phyloP scores from a whole-genome alignment of 2,888 invertebrate genomes.

The Flexamia atlantica region DNA sequence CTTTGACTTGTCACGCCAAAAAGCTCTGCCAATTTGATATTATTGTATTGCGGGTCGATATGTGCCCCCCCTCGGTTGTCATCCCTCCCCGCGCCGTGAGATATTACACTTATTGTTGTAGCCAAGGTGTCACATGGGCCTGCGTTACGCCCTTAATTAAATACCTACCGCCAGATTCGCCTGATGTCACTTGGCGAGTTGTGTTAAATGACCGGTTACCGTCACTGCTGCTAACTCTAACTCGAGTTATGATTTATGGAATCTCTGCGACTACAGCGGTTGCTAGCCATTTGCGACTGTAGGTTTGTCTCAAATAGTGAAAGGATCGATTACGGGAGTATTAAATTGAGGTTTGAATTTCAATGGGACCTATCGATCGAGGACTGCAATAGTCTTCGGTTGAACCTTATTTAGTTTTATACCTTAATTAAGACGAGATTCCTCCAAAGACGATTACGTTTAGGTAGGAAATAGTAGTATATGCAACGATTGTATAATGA shows the following conservation, averaged over 20 bases:
- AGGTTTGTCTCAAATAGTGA: no score
- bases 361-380: no score
- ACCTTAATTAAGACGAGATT: no score
- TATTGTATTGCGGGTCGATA: constrained; percentile 51
- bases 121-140: constrained; percentile 41
- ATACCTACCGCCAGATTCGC: constrained; percentile 47
- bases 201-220: constrained; percentile 35
- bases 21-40: constrained; percentile 53
- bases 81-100: not conserved
- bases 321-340: no score
- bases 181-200: constrained; percentile 31
- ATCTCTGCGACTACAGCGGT: no score
- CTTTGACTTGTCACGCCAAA: constrained; percentile 47
- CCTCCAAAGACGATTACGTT: no score
- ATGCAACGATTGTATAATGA: no score
- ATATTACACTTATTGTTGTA: constrained; percentile 45
- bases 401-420: no score
- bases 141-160: constrained; percentile 37
- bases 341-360: no score
- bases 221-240: not conserved
- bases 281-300: no score
- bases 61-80: not conserved
- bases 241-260: constrained; percentile 3
- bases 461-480: no score
- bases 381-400: no score